Evolutionary conservation across 1,140 invertebrate species (phyloP).

Genomic region (Acromyrmex heyeri): DNA sequence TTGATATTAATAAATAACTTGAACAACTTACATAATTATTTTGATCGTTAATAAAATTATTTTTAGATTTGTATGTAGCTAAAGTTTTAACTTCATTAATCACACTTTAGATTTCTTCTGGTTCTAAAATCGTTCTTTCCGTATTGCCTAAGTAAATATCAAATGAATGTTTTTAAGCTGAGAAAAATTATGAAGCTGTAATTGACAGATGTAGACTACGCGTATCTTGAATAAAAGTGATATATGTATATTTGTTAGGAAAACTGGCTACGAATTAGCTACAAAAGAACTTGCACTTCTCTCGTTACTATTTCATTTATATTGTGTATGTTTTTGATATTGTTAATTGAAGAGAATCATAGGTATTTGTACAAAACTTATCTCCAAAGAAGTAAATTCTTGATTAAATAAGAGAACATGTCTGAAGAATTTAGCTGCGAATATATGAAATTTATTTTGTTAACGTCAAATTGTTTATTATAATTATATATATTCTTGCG

Average conservation of each 20-base stretch:
- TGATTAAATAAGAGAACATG: neutral
- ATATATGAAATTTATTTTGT: neutral
- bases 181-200: neutral
- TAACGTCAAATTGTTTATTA: constrained; percentile 3
- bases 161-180: too few species aligned
- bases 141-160: too few species aligned
- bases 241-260: neutral
- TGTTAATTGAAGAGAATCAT: neutral
- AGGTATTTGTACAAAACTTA: neutral
- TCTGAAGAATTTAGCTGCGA: neutral
- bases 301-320: neutral
- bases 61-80: too few species aligned
- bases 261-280: neutral
- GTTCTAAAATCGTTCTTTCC: too few species aligned
- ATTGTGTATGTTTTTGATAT: neutral
- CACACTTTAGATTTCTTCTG: too few species aligned
- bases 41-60: too few species aligned
- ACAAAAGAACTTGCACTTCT: neutral
- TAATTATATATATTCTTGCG: neutral
- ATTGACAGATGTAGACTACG: too few species aligned
- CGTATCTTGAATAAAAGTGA: neutral
- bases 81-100: too few species aligned
- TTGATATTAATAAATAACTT: too few species aligned
- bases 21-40: too few species aligned
- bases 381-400: neutral